phyloP scores from a whole-genome alignment of 2,888 invertebrate genomes.

The Gymnoscelis rufifasciata region DNA sequence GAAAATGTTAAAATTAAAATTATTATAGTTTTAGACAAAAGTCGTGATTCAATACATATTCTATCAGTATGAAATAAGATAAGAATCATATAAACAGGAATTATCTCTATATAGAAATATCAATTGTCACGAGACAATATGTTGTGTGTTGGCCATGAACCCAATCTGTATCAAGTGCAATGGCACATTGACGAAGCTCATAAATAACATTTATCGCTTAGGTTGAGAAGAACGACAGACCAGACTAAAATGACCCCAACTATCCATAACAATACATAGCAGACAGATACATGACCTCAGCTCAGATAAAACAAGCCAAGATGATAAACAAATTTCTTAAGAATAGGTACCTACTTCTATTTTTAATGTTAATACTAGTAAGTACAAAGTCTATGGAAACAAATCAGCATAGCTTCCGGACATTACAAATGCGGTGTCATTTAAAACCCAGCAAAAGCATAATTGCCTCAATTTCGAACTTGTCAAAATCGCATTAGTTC shows the following conservation, averaged over 20 bases:
- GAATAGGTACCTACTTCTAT: too few relatives aligned
- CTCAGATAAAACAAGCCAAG: slow-evolving; percentile 34
- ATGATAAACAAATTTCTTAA: slow-evolving; percentile 42
- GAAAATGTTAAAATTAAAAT: too few relatives aligned
- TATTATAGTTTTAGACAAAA: too few relatives aligned
- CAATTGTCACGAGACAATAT: slow-evolving; percentile 35
- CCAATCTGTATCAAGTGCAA: slow-evolving; percentile 68
- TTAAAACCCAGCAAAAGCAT: slow-evolving; percentile 69
- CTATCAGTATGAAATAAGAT: too few relatives aligned
- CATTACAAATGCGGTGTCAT: slow-evolving; percentile 58
- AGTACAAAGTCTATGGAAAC: too few relatives aligned
- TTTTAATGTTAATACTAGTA: too few relatives aligned
- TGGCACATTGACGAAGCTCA: slow-evolving; percentile 61
- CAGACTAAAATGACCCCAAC: slow-evolving; percentile 49
- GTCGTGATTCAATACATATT: too few relatives aligned
- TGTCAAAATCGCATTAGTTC: slow-evolving; percentile 77
- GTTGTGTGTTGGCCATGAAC: slow-evolving; percentile 63
- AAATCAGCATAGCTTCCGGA: slow-evolving; percentile 48
- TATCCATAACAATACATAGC: slow-evolving; percentile 26
- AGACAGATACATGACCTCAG: slow-evolving; percentile 21
- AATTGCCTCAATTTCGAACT: slow-evolving; percentile 75
- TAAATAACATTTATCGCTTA: slow-evolving; percentile 70
- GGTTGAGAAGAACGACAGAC: slow-evolving; percentile 49
- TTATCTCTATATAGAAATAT: neutral
- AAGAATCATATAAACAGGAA: too few relatives aligned